Conservation (phyloP, 1,140 invertebrate genomes). For the Pollicipes pollicipes region DNA sequence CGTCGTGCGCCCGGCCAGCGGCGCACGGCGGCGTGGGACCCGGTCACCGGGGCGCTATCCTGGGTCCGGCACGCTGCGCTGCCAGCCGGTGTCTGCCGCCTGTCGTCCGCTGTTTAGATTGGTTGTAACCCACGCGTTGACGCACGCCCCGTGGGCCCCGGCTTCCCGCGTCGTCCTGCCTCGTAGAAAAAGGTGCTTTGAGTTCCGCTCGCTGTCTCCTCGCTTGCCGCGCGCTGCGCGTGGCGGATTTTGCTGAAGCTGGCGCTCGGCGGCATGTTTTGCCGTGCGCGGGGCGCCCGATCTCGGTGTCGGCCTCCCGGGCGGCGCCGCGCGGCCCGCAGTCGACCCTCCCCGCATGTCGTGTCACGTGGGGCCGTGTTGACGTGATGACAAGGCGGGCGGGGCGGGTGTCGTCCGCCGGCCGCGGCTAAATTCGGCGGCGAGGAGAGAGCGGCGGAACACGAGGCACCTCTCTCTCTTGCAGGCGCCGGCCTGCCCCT, state of each 20-base stretch:
- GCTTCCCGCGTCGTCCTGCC: neutral
- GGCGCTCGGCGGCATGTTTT: neutral
- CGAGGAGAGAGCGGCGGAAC: neutral
- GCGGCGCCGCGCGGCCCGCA: neutral
- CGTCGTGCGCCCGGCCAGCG: no score
- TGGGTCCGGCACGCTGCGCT: no score
- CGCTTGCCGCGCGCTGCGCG: conserved; percentile 5
- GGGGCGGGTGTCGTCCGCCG: no score
- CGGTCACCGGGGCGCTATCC: no score
- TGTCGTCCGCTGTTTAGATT: neutral
- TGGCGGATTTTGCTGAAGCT: conserved; percentile 6
- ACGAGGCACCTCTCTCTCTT: neutral
- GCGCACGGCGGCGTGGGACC: no score
- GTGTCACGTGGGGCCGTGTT: neutral
- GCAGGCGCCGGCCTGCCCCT: neutral
- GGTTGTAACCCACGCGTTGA: neutral
- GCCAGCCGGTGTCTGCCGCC: neutral
- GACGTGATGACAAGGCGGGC: no score
- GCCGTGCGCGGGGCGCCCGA: neutral
- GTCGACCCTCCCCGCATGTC: neutral
- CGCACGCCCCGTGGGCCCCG: neutral
- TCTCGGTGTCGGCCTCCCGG: neutral
- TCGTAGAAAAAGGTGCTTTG: conserved; percentile 9
- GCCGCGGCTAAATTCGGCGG: neutral
- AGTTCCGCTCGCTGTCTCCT: conserved; percentile 7